These are phyloP conservation scores for Cyanocitta stelleri DNA, from an alignment of 2,113 vertebrate species.

Conservation along the genomic window DNA sequence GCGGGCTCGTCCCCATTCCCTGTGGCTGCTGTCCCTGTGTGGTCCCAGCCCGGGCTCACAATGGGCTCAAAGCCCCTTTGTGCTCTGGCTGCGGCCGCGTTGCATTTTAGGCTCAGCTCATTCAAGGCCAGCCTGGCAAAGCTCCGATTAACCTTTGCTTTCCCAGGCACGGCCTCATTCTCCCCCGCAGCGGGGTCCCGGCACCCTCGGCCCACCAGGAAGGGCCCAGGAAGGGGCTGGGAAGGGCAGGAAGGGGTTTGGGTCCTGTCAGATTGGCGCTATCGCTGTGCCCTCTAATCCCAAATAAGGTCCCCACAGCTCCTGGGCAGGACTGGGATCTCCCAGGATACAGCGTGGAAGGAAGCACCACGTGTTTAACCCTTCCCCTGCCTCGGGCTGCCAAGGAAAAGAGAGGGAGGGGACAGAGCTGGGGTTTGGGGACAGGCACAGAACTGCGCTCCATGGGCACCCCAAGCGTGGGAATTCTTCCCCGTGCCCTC, in stretches of 20 bases:
- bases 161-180: background rate
- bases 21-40: background rate
- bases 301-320: background rate
- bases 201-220: background rate
- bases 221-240: background rate
- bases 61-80: conserved; percentile 19
- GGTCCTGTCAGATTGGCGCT: background rate
- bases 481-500: background rate
- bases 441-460: rapidly evolving
- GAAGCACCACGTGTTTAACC: background rate
- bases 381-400: background rate
- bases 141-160: background rate
- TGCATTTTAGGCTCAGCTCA: background rate
- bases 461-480: rapidly evolving
- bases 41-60: conserved; percentile 8
- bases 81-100: background rate
- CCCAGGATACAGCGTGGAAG: background rate
- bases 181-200: background rate
- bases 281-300: background rate
- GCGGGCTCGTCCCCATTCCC: background rate
- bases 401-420: background rate
- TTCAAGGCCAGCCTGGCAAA: background rate
- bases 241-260: background rate
- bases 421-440: background rate
- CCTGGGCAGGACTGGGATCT: background rate